Conservation (phyloP, 1,140 invertebrate genomes). For the Microplitis mediator region DNA sequence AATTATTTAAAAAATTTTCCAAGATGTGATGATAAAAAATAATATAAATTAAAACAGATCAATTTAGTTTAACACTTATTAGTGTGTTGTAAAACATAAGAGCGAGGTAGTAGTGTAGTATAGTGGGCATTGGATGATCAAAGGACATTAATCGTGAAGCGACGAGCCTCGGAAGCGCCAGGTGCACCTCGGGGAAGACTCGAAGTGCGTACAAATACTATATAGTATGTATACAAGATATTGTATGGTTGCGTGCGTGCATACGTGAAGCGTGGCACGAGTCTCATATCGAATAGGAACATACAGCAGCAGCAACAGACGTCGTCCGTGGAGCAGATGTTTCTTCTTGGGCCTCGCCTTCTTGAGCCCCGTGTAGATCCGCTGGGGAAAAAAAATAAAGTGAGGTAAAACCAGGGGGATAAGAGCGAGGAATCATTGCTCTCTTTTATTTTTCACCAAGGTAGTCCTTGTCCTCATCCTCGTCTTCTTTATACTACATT, state of each 20-base stretch:
- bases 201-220: background rate
- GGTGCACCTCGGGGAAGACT: slow-evolving; percentile 9
- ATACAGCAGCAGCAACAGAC: slow-evolving; percentile 8
- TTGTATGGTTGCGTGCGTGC: slow-evolving; percentile 17
- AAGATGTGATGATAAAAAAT: too few relatives aligned
- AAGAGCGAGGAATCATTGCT: background rate
- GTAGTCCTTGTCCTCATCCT: background rate
- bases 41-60: too few relatives aligned
- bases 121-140: too few relatives aligned
- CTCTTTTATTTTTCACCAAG: background rate
- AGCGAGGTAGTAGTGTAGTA: too few relatives aligned
- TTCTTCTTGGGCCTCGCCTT: slow-evolving; percentile 31
- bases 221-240: background rate
- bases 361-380: background rate
- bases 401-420: background rate
- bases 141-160: too few relatives aligned
- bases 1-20: too few relatives aligned
- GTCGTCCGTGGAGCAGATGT: slow-evolving; percentile 43
- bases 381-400: background rate
- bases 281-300: slow-evolving; percentile 20
- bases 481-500: background rate
- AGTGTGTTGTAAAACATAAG: too few relatives aligned
- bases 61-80: too few relatives aligned
- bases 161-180: background rate
- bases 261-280: slow-evolving; percentile 39